Evolutionary conservation across 2,797 vertebrate species (phyloP).

Genomic region (Megalops cyprinoides): DNA sequence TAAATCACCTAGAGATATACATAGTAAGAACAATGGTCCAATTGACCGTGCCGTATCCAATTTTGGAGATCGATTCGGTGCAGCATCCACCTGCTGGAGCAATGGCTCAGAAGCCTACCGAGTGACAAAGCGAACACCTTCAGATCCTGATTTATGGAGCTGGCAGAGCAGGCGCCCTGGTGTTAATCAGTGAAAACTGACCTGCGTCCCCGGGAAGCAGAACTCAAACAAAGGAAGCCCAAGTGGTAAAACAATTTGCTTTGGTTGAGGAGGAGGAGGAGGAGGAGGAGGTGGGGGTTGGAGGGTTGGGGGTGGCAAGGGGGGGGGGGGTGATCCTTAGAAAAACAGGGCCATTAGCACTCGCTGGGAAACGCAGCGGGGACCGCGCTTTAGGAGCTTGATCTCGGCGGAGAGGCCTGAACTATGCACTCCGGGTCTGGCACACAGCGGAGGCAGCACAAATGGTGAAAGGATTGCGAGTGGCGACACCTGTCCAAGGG

Average conservation of each 20-base stretch:
- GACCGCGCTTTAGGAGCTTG: constrained; percentile 58
- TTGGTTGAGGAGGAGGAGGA: constrained; percentile 50
- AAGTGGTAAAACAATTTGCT: constrained; percentile 69
- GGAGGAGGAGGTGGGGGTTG: background rate
- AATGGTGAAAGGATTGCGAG: constrained; percentile 63
- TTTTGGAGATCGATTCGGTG: background rate
- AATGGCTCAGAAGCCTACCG: constrained; percentile 1
- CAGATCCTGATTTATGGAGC: constrained; percentile 51
- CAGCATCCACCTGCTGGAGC: constrained; percentile 22
- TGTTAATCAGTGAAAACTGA: constrained; percentile 42
- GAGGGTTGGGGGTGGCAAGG: background rate
- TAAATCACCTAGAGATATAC: background rate
- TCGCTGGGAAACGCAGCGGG: constrained; percentile 60
- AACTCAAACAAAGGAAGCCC: constrained; percentile 36
- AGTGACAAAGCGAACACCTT: background rate
- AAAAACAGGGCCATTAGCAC: constrained; percentile 73
- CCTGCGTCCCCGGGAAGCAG: constrained; percentile 42
- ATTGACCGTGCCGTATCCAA: background rate
- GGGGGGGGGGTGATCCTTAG: constrained; percentile 27
- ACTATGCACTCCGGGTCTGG: constrained; percentile 56
- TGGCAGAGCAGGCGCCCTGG: constrained; percentile 50
- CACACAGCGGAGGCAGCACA: constrained; percentile 54
- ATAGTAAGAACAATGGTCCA: background rate
- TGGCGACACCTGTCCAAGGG: constrained; percentile 54
- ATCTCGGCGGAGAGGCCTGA: constrained; percentile 55